phyloP scores from a whole-genome alignment of 2,113 vertebrate species.

The Axis porcinus region DNA sequence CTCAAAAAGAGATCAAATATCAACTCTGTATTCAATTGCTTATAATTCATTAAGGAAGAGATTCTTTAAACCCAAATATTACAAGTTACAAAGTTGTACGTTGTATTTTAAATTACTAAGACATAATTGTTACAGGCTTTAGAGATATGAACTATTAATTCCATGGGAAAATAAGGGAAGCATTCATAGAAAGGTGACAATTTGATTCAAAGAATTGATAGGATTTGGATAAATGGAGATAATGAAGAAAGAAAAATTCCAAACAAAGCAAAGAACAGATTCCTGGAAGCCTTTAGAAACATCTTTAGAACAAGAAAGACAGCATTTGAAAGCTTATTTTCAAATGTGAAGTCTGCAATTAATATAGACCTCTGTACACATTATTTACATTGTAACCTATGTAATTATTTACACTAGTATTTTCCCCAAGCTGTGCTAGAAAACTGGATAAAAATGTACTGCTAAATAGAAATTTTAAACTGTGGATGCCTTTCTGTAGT shows the following conservation, averaged over 20 bases:
- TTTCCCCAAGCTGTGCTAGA: background rate
- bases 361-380: background rate
- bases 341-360: background rate
- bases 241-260: background rate
- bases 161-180: background rate
- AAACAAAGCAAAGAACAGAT: background rate
- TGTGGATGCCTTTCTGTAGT: background rate
- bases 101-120: background rate
- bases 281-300: background rate
- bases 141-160: background rate
- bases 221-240: background rate
- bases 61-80: background rate
- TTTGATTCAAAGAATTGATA: background rate
- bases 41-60: slow-evolving; percentile 5
- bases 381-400: background rate
- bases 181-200: background rate
- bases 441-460: background rate
- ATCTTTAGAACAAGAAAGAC: background rate
- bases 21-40: background rate
- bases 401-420: background rate
- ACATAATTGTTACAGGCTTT: background rate
- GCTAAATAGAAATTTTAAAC: background rate
- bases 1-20: background rate
- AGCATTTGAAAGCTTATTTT: background rate
- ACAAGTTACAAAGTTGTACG: background rate